Evolutionary conservation across 2,797 vertebrate species (phyloP).

Genomic region (Rousettus madagascariensis): DNA sequence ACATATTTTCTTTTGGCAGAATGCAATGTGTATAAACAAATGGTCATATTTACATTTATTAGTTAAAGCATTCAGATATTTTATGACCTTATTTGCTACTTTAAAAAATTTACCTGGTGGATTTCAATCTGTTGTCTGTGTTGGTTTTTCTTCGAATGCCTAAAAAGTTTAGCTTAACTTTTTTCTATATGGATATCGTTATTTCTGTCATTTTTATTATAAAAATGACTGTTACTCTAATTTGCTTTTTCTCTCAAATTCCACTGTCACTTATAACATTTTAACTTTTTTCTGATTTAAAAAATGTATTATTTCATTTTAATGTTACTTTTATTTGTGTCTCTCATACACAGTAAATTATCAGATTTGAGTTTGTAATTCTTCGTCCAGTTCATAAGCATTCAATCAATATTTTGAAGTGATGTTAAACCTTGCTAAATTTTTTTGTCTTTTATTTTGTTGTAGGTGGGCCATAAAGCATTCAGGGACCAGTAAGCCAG

Average conservation of each 20-base stretch:
- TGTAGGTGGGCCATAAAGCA: constrained; percentile 77
- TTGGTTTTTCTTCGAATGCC: neutral
- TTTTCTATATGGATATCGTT: neutral
- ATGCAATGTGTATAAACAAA: neutral
- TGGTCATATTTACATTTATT: neutral
- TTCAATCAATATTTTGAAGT: neutral
- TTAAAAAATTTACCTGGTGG: neutral
- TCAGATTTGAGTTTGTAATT: neutral
- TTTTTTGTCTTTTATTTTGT: constrained; percentile 19
- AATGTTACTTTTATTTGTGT: neutral
- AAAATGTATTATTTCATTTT: constrained; percentile 2
- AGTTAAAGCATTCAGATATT: neutral
- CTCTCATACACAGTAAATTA: neutral
- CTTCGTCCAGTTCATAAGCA: neutral
- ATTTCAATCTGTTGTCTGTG: neutral
- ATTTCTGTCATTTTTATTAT: neutral
- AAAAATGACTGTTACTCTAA: constrained; percentile 12
- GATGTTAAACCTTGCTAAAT: neutral
- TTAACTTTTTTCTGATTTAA: neutral
- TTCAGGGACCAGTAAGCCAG: constrained; percentile 64
- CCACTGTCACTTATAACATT: neutral
- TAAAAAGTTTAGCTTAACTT: neutral
- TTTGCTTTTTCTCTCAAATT: neutral
- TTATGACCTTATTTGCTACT: neutral
- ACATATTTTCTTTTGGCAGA: neutral